Evolutionary conservation across 92 coral and sea anemone species (phyloP), one percentile per base, ranked within the genome.

Genomic region (Palythoa grandiflora): DNA sequence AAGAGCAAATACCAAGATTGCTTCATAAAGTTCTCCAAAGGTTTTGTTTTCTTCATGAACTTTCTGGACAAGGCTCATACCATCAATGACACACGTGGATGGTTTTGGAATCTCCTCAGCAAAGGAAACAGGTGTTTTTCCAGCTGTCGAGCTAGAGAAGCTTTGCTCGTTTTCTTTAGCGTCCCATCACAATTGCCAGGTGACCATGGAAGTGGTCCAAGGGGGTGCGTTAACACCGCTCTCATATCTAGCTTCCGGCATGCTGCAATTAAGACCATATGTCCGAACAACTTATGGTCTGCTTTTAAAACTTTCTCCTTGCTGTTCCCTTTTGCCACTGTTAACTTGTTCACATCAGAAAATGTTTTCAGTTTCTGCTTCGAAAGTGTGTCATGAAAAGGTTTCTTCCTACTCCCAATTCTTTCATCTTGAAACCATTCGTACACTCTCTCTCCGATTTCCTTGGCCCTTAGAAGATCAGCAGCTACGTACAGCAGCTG

Each of bases 281-380:
- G 90, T 15, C 92, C 93, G 89, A 93, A 93, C 83, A 93, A 83
- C 72, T 71, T 80, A 77, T 89, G 88, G 83, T 92, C 92, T 48
- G 92, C 92, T 89, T 86, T 92, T 20, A 89, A 85, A 57, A 92
- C 80, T 39, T 84, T 75, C 75, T 91, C 88, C 63, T 89, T 84
- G 73, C 80, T 80, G 61, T 91, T 83, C 40, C 84, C 60, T 89
- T 92, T 89, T 48, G 88, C 83, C 80, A 87, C 84, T 83, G 77
- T 74, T 6, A 65, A 72, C 71, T 87, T 84, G 68, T 61, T 61
- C 21, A 61, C 68, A 61, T 61, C 68, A 15, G 68, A 17, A 61
- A 61, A 61, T 17, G 68, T 61, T 61, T 61, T 61, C 21, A 61
- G 68, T 20, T 91, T 78, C 80, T 73, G 79, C 53, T 77, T 91